Evolutionary conservation across 2,113 vertebrate species (phyloP).

Genomic region (Neodontobutis hainanensis): DNA sequence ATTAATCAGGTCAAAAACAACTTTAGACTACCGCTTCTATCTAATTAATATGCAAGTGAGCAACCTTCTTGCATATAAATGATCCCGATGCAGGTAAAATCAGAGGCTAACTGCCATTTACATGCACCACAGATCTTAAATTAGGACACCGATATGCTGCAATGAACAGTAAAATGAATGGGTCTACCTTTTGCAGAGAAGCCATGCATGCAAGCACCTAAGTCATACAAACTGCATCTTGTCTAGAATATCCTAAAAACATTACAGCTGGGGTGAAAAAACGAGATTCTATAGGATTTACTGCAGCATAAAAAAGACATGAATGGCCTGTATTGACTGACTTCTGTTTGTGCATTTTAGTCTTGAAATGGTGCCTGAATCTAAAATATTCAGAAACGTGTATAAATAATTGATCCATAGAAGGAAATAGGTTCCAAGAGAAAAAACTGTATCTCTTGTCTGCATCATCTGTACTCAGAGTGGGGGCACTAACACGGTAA

Average conservation of each 20-base stretch:
- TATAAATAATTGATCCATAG: constrained; percentile 78
- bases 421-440: constrained; percentile 70
- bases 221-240: constrained; percentile 53
- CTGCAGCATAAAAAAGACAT: constrained; percentile 9
- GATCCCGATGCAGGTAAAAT: constrained; percentile 51
- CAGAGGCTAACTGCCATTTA: constrained; percentile 8
- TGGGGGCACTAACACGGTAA: neutral
- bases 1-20: constrained; percentile 38
- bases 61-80: constrained; percentile 46
- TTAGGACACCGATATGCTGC: constrained; percentile 51
- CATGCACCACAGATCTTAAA: constrained; percentile 28
- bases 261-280: constrained; percentile 46
- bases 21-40: constrained; percentile 23
- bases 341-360: constrained; percentile 61
- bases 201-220: constrained; percentile 62
- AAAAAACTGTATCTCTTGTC: constrained; percentile 44
- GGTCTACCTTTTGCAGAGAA: constrained; percentile 55
- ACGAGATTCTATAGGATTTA: constrained; percentile 14
- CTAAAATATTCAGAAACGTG: constrained; percentile 80
- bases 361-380: constrained; percentile 64
- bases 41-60: constrained; percentile 52
- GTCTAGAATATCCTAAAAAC: constrained; percentile 47
- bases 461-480: constrained; percentile 34
- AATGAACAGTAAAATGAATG: constrained; percentile 47
- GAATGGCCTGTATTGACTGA: constrained; percentile 23